Conservation (phyloP, 2,888 invertebrate genomes). For the Thymelicus sylvestris region DNA sequence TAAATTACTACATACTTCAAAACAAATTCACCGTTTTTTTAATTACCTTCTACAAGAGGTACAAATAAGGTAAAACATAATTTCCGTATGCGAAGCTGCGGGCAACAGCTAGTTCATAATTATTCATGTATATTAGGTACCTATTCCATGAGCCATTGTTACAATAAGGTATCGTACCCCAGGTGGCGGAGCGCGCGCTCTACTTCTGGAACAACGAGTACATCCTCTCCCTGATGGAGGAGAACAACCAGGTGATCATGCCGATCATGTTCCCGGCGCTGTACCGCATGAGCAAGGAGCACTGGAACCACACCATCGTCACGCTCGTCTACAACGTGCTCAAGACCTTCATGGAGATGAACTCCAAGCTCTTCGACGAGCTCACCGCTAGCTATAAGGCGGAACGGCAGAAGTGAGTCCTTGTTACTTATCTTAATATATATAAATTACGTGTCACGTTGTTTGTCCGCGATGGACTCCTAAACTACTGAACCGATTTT, state of each 20-base stretch:
- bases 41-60: no score
- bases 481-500: no score
- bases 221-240: slow-evolving; percentile 99
- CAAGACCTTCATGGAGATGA: slow-evolving; percentile 99
- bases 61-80: no score
- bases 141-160: no score
- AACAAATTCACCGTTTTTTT: no score
- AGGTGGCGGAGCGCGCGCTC: slow-evolving; percentile 99
- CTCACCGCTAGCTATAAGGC: slow-evolving; percentile 99
- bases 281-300: slow-evolving; percentile 99
- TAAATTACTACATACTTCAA: no score
- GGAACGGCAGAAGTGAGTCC: slow-evolving; percentile 98
- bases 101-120: no score
- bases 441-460: no score
- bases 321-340: slow-evolving; percentile 99
- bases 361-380: slow-evolving; percentile 99
- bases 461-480: no score
- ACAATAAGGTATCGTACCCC: slow-evolving; percentile 45
- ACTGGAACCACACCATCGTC: slow-evolving; percentile 99
- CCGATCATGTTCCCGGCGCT: slow-evolving; percentile 99
- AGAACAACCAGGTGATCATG: slow-evolving; percentile 99
- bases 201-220: slow-evolving; percentile 99
- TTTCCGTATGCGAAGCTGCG: no score
- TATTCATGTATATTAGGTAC: no score
- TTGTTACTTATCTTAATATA: slow-evolving; percentile 47